Evolutionary conservation across 2,797 vertebrate genomes (phyloP).

Genomic region (Parotocinclus haroldoi): DNA sequence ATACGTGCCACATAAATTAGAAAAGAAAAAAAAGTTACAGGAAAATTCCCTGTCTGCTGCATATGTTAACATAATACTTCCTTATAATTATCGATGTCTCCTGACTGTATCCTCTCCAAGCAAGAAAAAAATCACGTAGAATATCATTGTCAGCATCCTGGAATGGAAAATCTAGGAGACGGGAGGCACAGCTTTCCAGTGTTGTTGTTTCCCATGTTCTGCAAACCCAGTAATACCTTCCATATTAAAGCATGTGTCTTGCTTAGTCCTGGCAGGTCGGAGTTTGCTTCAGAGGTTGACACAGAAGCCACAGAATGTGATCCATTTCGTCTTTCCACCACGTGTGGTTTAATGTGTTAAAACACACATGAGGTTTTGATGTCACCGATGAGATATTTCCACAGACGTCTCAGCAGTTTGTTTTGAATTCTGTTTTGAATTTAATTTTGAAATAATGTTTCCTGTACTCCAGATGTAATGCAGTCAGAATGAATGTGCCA

Average conservation of each 20-base stretch:
- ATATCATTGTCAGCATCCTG: slow-evolving; percentile 38
- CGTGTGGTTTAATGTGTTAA: slow-evolving; percentile 55
- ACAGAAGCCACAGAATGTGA: slow-evolving; percentile 54
- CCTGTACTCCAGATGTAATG: slow-evolving; percentile 10
- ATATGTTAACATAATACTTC: background rate
- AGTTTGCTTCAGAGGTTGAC: slow-evolving; percentile 59
- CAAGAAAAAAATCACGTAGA: slow-evolving; percentile 45
- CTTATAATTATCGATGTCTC: background rate
- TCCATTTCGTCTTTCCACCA: slow-evolving; percentile 61
- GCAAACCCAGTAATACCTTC: slow-evolving; percentile 70
- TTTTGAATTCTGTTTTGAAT: slow-evolving; percentile 18
- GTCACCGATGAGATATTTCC: slow-evolving; percentile 20
- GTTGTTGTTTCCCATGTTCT: slow-evolving; percentile 80
- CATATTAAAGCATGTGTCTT: slow-evolving; percentile 59
- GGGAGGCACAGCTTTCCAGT: slow-evolving; percentile 53
- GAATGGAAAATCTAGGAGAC: slow-evolving; percentile 60
- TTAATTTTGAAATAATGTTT: slow-evolving; percentile 19
- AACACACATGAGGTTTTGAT: slow-evolving; percentile 37
- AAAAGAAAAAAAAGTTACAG: no score
- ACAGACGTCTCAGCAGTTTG: slow-evolving; percentile 8
- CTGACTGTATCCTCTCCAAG: slow-evolving; percentile 4
- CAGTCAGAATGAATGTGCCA: slow-evolving; percentile 1
- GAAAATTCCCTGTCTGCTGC: no score
- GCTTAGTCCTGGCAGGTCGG: slow-evolving; percentile 40
- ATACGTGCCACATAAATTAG: no score